These are phyloP conservation scores for Sebastes diploproa DNA, from an alignment of 2,797 vertebrate genomes.

Conservation along the genomic window DNA sequence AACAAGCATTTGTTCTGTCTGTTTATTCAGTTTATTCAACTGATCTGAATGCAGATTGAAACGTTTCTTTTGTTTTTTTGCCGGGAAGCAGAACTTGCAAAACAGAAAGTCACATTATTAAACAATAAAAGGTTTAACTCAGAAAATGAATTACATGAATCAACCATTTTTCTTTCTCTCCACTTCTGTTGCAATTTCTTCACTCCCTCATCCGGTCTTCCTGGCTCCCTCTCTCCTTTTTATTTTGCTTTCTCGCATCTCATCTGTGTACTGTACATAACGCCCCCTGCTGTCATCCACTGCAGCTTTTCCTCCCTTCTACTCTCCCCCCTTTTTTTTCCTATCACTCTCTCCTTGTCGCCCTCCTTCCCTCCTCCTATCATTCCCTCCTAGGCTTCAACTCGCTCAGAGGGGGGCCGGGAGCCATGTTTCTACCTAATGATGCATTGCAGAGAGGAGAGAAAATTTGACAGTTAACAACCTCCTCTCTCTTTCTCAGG, in stretches of 20 bases:
- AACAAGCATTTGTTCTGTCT: background rate
- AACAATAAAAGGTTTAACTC: constrained; percentile 26
- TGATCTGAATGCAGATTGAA: background rate
- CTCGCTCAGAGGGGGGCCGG: constrained; percentile 59
- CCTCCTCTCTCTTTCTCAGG: constrained; percentile 20
- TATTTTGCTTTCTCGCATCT: constrained; percentile 26
- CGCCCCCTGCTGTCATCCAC: constrained; percentile 44
- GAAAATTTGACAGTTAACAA: constrained; percentile 64
- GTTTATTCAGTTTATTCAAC: constrained; percentile 11
- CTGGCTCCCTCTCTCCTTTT: background rate
- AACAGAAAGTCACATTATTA: constrained; percentile 20
- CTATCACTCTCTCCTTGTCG: constrained; percentile 39
- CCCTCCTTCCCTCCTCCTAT: constrained; percentile 38
- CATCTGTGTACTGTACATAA: constrained; percentile 36
- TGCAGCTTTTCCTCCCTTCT: constrained; percentile 42
- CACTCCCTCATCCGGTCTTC: background rate
- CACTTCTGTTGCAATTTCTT: background rate
- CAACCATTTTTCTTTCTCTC: background rate
- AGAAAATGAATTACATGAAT: constrained; percentile 17
- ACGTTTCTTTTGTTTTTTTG: background rate
- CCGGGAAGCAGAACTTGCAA: background rate
- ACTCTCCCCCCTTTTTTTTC: constrained; percentile 34
- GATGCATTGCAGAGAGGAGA: constrained; percentile 67
- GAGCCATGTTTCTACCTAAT: constrained; percentile 72
- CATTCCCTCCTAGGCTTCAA: constrained; percentile 58